Base-by-base conservation (phyloP, 2,797 vertebrate species). In the Neopelma chrysocephalum region DNA sequence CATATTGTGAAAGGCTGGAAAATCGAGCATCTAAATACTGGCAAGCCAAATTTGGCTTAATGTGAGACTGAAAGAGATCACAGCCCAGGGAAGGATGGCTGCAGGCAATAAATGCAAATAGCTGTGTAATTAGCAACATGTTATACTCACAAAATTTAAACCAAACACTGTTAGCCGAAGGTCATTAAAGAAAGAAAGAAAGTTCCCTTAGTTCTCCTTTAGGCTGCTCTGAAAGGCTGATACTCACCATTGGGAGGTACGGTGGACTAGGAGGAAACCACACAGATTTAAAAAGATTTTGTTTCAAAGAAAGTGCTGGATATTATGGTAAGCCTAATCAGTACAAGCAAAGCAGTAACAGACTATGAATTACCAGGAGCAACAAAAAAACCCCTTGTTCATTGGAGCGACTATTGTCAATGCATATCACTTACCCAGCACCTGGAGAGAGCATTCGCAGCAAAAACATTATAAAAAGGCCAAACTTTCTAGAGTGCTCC, bases 71-170 rank as follows among this genome's bases (percentile, higher is more conserved):
- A 81, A 91, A 68, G 61, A 70, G 70, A 84, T 88, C 82, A 50
- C 81, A 88, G 70, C 68, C 64, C 91, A 91, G 86, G 34, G 73
- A 89, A 90, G 47, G 51, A 85, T 66, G 90, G 91, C 87, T 94
- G 54, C 87, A 86, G 87, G 93, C 81, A 79, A 93, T 70, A 91
- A 93, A 94, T 88, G 87, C 86, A 96, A 95, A 95, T 90, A 91
- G 70, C 77, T 89, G 57, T 87, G 68, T 5, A 17, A 96, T 94
- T 95, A 97, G 83, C 81, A 93, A 61, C 82, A 94, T 91, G 82
- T 90, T 94, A 91, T 82, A 86, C 36, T 71, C 86, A 91, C 93
- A 94, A 95, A 93, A 93, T 71, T 86, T 50, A 91, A 96, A 95
- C 91, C 90, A 93, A 96, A 90, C 0, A 9, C 70, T 96, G 91